Base-by-base conservation (phyloP, 1,140 invertebrate genomes). In the Tetramorium alpestre region DNA sequence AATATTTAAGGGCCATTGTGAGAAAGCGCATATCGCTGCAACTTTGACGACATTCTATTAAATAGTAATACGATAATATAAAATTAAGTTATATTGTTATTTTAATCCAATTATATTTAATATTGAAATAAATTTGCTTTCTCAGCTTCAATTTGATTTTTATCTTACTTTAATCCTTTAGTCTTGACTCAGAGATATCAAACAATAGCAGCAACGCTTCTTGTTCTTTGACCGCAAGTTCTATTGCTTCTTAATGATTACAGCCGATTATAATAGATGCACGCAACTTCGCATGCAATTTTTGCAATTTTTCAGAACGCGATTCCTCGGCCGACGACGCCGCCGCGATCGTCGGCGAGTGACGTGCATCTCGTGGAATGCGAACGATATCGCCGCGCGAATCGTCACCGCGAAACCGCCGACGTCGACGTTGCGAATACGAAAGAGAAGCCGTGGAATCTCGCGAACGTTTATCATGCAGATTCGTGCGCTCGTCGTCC, bases 341-440 rank as follows among this genome's bases (percentile, higher is more conserved):
- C 38, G 2, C n/a, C 28, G 16, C 56, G 38, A 33, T 16, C 18
- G 13, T 65, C 86, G 89, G 69, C 86, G 91, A 67, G 89, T 94
- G 94, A 95, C 93, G 93, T 91, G 85, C 88, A 69, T 80, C 67
- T 85, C 75, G 76, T 92, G 94, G 94, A 94, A 95, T 95, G 94
- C 86, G 92, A 92, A 41, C 87, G 94, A 93, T 95, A 95, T 94
- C 93, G 93, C 78, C 87, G 90, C 44, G 87, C 81, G 87, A 88
- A 93, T 93, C 91, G 90, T 92, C 81, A 75, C 62, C 41, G 82
- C 64, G 73, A 72, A 89, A 89, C 73, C 62, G 84, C 11, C 84
- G 54, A 78, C 73, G 81, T 47, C 73, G 60, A n/a, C 70, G 70
- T 70, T 49, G 82, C 82, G 28, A 76, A 76, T 76, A 56, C 72